phyloP scores from a whole-genome alignment of 1,140 invertebrate genomes.

The Listronotus bonariensis region DNA sequence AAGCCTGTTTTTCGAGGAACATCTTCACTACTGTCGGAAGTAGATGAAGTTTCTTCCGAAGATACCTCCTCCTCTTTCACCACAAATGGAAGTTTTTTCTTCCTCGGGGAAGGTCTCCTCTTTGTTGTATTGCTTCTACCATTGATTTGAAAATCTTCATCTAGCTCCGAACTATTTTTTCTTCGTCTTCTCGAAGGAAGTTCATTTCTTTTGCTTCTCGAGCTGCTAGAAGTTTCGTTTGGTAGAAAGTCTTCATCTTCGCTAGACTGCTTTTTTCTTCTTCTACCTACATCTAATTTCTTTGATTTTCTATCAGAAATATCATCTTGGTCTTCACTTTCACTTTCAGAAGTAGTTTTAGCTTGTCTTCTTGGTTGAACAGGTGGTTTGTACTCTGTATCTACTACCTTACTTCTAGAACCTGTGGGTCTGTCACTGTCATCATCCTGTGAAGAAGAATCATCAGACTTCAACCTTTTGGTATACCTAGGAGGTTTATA shows the following conservation, averaged over 20 bases:
- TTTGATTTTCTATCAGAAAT: not conserved
- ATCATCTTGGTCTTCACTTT: not conserved
- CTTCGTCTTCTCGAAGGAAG: constrained; percentile 5
- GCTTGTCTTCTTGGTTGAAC: too few relatives aligned
- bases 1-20: constrained; percentile 11
- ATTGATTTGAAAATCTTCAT: not conserved
- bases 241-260: not conserved
- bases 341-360: not conserved
- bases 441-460: not conserved
- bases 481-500: constrained; percentile 2
- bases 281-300: not conserved
- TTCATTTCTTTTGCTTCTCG: not conserved
- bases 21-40: not conserved
- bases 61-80: not conserved
- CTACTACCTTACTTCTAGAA: too few relatives aligned
- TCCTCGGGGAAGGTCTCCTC: too few relatives aligned
- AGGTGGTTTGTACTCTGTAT: too few relatives aligned
- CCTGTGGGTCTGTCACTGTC: not conserved
- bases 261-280: constrained; percentile 1
- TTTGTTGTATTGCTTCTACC: too few relatives aligned
- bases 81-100: too few relatives aligned
- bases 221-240: not conserved
- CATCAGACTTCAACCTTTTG: not conserved
- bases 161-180: not conserved
- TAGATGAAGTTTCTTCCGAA: not conserved